Evolutionary conservation across 1,140 invertebrate species (phyloP).

Genomic region (Drosophila tropicalis): DNA sequence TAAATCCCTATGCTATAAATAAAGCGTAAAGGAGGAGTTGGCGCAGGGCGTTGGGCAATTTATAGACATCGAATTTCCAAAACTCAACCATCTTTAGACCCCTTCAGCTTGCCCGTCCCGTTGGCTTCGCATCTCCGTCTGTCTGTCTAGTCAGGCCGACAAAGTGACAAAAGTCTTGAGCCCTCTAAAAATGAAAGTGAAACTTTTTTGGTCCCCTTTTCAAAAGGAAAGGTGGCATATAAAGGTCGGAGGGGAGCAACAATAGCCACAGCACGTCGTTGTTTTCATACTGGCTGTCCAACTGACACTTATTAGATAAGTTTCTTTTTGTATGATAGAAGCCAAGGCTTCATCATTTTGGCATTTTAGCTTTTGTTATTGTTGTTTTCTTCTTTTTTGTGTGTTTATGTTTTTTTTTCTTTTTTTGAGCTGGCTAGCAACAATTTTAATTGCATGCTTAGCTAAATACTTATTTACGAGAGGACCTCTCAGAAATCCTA

Average conservation of each 20-base stretch:
- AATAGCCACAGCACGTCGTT: conserved; percentile 61
- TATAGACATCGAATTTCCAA: conserved; percentile 71
- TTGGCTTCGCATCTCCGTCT: too few relatives aligned
- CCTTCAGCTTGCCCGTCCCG: neutral
- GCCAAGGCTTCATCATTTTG: conserved; percentile 61
- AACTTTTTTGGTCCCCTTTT: conserved; percentile 38
- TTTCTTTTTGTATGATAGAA: conserved; percentile 24
- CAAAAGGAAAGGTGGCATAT: neutral
- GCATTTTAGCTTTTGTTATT: conserved; percentile 38
- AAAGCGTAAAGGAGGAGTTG: conserved; percentile 42
- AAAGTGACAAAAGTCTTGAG: conserved; percentile 58
- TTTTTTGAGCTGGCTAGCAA: conserved; percentile 18
- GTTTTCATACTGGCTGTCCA: conserved; percentile 34
- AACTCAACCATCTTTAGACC: neutral
- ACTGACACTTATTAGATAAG: conserved; percentile 79
- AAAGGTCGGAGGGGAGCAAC: conserved; percentile 26
- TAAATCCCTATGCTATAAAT: conserved; percentile 71
- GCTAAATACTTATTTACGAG: conserved; percentile 40
- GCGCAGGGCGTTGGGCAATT: conserved; percentile 51
- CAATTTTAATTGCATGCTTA: conserved; percentile 73
- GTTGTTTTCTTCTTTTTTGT: neutral
- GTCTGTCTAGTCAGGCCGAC: neutral
- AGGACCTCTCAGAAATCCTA: conserved; percentile 45
- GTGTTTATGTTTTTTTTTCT: neutral
- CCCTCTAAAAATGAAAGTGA: conserved; percentile 53